A percentile compares a stretch with the other conserved stretches of the same genome.
phyloP scores from a whole-genome alignment of 92 coral and sea anemone genomes.

The Meandrina meandrites region DNA sequence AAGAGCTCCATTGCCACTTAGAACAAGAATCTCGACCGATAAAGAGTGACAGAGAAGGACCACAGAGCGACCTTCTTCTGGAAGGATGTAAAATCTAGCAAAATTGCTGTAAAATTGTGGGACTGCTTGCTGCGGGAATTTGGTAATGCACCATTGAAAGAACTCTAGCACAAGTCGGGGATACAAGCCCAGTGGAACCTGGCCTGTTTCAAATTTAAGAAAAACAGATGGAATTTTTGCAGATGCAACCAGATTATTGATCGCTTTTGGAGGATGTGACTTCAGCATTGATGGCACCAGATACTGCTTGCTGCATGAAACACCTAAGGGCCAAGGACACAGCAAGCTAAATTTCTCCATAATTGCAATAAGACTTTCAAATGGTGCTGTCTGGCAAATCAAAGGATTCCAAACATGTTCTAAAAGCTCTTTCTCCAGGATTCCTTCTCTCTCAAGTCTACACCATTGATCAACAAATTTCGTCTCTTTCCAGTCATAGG shows the following conservation, averaged over 20 bases:
- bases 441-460: constrained; percentile 48
- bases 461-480: constrained; percentile 19
- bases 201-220: constrained; percentile 35
- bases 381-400: not conserved
- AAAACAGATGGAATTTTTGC: constrained; percentile 37
- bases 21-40: not conserved
- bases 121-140: not conserved
- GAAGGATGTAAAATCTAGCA: constrained; percentile 40
- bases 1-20: not conserved
- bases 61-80: not conserved
- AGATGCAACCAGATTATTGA: not conserved
- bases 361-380: constrained; percentile 18
- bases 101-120: constrained; percentile 36
- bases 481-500: constrained; percentile 1
- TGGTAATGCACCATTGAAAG: constrained; percentile 22
- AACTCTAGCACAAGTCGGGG: constrained; percentile 44
- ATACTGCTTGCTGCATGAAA: not conserved
- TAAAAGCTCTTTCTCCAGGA: constrained; percentile 19
- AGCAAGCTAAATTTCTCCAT: constrained; percentile 57
- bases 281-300: constrained; percentile 60
- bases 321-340: constrained; percentile 21
- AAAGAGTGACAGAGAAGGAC: constrained; percentile 19
- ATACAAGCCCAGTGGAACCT: constrained; percentile 50
- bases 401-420: constrained; percentile 37
- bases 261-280: constrained; percentile 2